Evolutionary conservation across 2,113 vertebrate genomes (phyloP).

Genomic region (Pontoporia blainvillei): DNA sequence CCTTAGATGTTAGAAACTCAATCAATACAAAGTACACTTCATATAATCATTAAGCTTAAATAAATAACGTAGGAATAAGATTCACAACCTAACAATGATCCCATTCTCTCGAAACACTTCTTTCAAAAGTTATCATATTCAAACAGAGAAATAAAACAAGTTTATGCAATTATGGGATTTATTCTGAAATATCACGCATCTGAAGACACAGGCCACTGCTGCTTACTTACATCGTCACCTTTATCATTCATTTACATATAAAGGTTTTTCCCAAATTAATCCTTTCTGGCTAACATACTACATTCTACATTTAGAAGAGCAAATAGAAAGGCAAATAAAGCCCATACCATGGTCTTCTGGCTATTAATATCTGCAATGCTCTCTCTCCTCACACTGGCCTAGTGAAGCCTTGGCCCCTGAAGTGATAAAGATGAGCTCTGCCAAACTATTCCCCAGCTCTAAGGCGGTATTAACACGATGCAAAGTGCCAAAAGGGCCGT

Average conservation of each 20-base stretch:
- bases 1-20: conserved; percentile 13
- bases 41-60: conserved; percentile 27
- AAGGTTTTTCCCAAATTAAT: conserved; percentile 60
- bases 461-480: conserved; percentile 63
- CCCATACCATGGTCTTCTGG: not conserved
- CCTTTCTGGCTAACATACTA: conserved; percentile 67
- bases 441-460: conserved; percentile 38
- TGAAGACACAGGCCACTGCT: not conserved
- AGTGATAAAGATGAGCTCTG: conserved; percentile 56
- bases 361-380: conserved; percentile 55
- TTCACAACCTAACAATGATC: not conserved
- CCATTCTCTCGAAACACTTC: not conserved
- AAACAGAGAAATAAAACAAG: conserved; percentile 34
- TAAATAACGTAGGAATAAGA: conserved; percentile 34
- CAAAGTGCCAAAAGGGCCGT: conserved; percentile 74
- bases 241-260: not conserved
- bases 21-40: conserved; percentile 3
- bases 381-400: conserved; percentile 5
- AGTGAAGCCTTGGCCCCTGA: conserved; percentile 47
- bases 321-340: conserved; percentile 54
- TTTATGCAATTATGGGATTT: not conserved
- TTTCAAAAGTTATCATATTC: conserved; percentile 32
- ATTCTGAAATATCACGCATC: not conserved
- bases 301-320: conserved; percentile 57
- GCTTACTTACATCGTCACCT: not conserved